These are phyloP conservation scores for honey bee (Apis mellifera) DNA, from an alignment of 1,140 invertebrate genomes.

Conservation along the genomic window Amel_HAv3.1 CM009946.2:3395501-3396000, in stretches of 20 bases:
- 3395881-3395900: no score
- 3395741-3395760: neutral
- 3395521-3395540: slow-evolving; percentile 64
- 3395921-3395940: neutral
- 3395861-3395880: neutral
- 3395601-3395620: slow-evolving; percentile 52
- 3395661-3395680: neutral
- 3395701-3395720: neutral
- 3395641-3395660: slow-evolving; percentile 27
- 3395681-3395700: neutral
- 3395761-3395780: neutral
- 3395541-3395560: slow-evolving; percentile 60
- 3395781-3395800: neutral
- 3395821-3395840: neutral
- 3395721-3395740: slow-evolving; percentile 17
- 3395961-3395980: no score
- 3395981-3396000: no score
- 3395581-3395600: slow-evolving; percentile 44
- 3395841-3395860: neutral
- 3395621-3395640: slow-evolving; percentile 5
- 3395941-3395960: no score
- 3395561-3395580: slow-evolving; percentile 61
- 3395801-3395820: neutral
- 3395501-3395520: slow-evolving; percentile 67
- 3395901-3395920: neutral